A percentile compares a stretch with the other conserved stretches of the same genome.
phyloP scores from a whole-genome alignment of 2,797 vertebrate genomes.

The Chromis chromis region DNA sequence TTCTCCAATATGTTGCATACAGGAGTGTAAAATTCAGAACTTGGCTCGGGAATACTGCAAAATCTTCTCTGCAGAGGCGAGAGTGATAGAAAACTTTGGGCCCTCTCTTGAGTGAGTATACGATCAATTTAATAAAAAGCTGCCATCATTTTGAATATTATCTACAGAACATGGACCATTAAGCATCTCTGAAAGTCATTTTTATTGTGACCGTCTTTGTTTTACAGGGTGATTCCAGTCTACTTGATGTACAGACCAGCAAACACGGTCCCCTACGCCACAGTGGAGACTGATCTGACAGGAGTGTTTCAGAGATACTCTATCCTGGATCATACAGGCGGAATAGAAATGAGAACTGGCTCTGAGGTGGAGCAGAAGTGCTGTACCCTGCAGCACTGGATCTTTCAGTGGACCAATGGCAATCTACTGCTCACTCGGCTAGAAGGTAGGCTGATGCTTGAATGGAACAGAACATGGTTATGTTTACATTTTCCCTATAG shows the following conservation, averaged over 20 bases:
- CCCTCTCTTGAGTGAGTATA: slow-evolving; percentile 91
- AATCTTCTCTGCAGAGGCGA: slow-evolving; percentile 92
- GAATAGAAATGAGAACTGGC: slow-evolving; percentile 69
- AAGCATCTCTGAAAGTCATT: neutral
- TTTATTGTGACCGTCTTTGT: slow-evolving; percentile 7
- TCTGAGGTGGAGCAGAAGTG: slow-evolving; percentile 90
- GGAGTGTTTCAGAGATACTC: slow-evolving; percentile 86
- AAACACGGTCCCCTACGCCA: slow-evolving; percentile 91
- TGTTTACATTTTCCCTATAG: neutral
- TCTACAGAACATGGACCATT: neutral
- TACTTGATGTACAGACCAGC: slow-evolving; percentile 94
- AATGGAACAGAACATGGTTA: neutral
- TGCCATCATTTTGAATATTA: neutral
- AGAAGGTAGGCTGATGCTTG: slow-evolving; percentile 85
- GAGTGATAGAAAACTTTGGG: slow-evolving; percentile 88
- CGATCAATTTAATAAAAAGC: neutral
- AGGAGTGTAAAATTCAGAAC: slow-evolving; percentile 96
- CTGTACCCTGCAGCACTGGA: slow-evolving; percentile 94
- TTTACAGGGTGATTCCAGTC: slow-evolving; percentile 89
- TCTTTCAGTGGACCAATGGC: slow-evolving; percentile 95
- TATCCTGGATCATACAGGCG: slow-evolving; percentile 77
- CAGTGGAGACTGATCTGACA: slow-evolving; percentile 90
- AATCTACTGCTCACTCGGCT: slow-evolving; percentile 92
- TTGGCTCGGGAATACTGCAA: slow-evolving; percentile 96
- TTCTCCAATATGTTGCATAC: slow-evolving; percentile 51